Conservation (phyloP, 2,113 vertebrate genomes). For the Sphyrna mokarran region DNA sequence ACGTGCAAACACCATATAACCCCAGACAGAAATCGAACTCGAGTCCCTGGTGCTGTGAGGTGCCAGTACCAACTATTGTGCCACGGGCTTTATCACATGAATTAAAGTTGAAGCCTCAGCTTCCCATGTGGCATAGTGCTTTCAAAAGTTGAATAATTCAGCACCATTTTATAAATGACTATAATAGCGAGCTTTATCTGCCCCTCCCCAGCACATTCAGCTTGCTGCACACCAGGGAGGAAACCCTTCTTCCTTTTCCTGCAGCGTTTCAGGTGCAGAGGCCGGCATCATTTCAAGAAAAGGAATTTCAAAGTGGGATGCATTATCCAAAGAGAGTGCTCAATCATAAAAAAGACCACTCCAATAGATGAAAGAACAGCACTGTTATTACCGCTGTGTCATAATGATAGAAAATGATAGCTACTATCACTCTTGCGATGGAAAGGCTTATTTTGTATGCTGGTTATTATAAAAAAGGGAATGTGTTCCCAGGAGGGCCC, state of each 20-base stretch:
- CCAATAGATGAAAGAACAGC: neutral
- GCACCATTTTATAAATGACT: neutral
- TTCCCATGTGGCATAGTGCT: neutral
- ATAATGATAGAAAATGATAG: constrained; percentile 23
- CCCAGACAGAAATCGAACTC: no score
- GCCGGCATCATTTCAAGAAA: neutral
- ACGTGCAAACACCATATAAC: no score
- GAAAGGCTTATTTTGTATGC: neutral
- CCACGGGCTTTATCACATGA: neutral
- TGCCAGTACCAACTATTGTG: no score
- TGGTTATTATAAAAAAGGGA: neutral
- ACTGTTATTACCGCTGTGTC: neutral
- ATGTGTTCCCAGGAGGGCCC: neutral
- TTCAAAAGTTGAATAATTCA: neutral
- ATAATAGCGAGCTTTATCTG: neutral
- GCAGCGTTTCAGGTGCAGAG: neutral
- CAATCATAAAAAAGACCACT: neutral
- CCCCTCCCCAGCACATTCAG: neutral
- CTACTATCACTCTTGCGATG: neutral
- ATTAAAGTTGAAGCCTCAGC: neutral
- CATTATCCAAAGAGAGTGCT: constrained; percentile 10
- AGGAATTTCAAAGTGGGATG: neutral
- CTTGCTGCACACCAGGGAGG: neutral
- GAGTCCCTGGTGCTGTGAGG: no score
- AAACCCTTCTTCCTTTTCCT: neutral